Base-by-base conservation (phyloP, 2,888 invertebrate species). In the Caenorhabditis japonica region DNA sequence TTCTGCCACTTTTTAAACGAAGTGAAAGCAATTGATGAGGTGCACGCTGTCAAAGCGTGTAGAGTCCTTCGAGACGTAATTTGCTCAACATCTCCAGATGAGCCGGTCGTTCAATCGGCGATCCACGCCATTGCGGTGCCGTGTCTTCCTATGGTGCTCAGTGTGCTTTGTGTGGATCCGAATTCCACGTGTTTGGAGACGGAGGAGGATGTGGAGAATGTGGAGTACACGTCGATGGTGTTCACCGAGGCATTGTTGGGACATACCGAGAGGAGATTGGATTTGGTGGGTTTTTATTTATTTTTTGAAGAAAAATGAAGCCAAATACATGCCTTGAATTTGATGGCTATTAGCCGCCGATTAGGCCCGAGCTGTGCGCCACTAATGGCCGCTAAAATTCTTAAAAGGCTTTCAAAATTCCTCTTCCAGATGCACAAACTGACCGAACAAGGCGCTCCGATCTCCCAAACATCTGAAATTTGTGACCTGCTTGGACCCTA, bases 401-500 rank as follows among this genome's bases (percentile, higher is more conserved):
- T n/a, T n/a, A n/a, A n/a, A n/a, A n/a, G n/a, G n/a, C n/a, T n/a
- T n/a, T n/a, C n/a, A n/a, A n/a, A n/a, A n/a, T n/a, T n/a, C n/a
- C n/a, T n/a, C n/a, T n/a, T n/a, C n/a, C n/a, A n/a, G n/a, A n/a
- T n/a, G n/a, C n/a, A n/a, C n/a, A n/a, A n/a, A n/a, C n/a, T n/a
- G n/a, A n/a, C n/a, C n/a, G n/a, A n/a, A n/a, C n/a, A n/a, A n/a
- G n/a, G n/a, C n/a, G n/a, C n/a, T n/a, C n/a, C n/a, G n/a, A n/a
- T n/a, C n/a, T n/a, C n/a, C n/a, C n/a, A n/a, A n/a, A 27, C 41
- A 1, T 17, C 41, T 1, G 51, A 36, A n/a, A 7, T 15, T 3
- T 25, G 62, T 4, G 83, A 82, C 10, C 58, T 83, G 13, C 56
- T 82, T 36, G 77, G 73, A 21, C 82, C 82, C 3, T 84, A 78